Evolutionary conservation across 2,797 vertebrate genomes (phyloP).

Genomic region (Geotrypetes seraphini): DNA sequence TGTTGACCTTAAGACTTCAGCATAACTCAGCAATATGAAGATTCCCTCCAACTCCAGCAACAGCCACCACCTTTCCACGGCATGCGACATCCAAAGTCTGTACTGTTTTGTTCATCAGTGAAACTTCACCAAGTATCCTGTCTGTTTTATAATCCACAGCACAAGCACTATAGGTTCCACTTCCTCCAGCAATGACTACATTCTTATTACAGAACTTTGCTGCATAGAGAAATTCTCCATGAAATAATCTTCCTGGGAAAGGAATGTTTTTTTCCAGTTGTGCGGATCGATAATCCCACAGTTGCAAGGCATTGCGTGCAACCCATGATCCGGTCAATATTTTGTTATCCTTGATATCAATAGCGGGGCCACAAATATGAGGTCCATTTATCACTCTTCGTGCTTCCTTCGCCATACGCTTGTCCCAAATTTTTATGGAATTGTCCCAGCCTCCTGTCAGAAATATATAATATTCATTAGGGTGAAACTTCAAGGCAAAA

Average conservation of each 20-base stretch:
- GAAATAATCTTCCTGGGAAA: constrained; percentile 8
- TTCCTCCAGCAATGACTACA: constrained; percentile 15
- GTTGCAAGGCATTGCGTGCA: constrained; percentile 12
- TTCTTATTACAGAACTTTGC: constrained; percentile 6
- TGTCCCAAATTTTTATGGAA: constrained; percentile 25
- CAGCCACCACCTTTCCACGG: neutral
- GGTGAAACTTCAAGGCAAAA: constrained; percentile 26
- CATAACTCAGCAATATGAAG: constrained; percentile 12
- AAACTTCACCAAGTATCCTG: constrained; percentile 13
- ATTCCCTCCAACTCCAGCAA: constrained; percentile 12
- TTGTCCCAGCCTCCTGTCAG: constrained; percentile 29
- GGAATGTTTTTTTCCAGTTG: constrained; percentile 11
- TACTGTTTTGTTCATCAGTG: constrained; percentile 2
- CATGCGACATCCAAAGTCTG: constrained; percentile 6
- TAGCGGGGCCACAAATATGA: too few relatives aligned
- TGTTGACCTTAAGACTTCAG: neutral
- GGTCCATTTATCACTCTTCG: too few relatives aligned
- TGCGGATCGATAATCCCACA: constrained; percentile 21
- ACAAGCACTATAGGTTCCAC: constrained; percentile 9
- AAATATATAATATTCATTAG: constrained; percentile 15
- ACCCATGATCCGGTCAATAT: constrained; percentile 25
- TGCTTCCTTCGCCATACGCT: too few relatives aligned
- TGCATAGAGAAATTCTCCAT: constrained; percentile 23
- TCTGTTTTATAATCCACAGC: constrained; percentile 1
- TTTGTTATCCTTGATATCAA: constrained; percentile 10